A percentile compares a stretch with the other conserved stretches of the same genome.
Evolutionary conservation across 2,888 invertebrate species (phyloP).

Genomic region (Celastrina argiolus): DNA sequence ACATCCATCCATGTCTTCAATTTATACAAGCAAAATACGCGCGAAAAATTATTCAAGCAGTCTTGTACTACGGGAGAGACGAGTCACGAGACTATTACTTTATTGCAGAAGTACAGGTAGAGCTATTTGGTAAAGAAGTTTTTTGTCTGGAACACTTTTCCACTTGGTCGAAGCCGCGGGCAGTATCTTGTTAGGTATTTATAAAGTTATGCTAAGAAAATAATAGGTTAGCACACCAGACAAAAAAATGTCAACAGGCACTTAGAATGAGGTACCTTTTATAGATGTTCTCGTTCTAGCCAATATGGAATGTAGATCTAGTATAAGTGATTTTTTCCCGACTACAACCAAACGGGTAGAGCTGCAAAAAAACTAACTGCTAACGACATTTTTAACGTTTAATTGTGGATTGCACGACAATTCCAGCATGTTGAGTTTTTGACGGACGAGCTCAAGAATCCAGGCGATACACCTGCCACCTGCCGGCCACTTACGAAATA

Average conservation of each 20-base stretch:
- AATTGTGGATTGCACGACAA: constrained; percentile 49
- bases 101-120: too few species aligned
- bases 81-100: too few species aligned
- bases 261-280: not conserved
- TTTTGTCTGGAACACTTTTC: too few species aligned
- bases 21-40: too few species aligned
- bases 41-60: too few species aligned
- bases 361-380: constrained; percentile 28
- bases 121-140: too few species aligned
- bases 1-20: too few species aligned
- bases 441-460: constrained; percentile 52
- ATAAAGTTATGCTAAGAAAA: too few species aligned
- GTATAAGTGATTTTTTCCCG: constrained; percentile 23
- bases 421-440: constrained; percentile 58
- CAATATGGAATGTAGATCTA: constrained; percentile 13
- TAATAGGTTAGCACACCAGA: not conserved
- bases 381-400: constrained; percentile 67
- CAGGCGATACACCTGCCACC: constrained; percentile 53
- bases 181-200: too few species aligned
- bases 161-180: too few species aligned
- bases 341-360: not conserved
- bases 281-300: not conserved
- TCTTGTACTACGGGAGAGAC: too few species aligned
- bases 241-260: not conserved
- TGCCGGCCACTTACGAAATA: constrained; percentile 35